phyloP scores from a whole-genome alignment of 2,113 vertebrate genomes.

The Macquaria australasica region DNA sequence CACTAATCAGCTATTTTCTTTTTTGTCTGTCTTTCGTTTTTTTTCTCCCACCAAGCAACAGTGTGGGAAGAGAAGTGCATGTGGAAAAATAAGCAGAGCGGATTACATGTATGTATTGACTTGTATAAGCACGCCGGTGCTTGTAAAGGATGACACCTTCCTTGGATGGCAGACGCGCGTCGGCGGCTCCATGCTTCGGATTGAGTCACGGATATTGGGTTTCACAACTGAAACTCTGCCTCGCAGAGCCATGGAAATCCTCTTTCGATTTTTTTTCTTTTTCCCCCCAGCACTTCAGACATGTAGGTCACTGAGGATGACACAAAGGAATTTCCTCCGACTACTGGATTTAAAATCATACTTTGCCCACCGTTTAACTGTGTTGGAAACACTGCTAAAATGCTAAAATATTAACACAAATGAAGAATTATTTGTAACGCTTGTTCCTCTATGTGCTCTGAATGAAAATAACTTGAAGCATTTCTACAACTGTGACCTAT shows the following conservation, averaged over 20 bases:
- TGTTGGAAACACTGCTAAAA: not conserved
- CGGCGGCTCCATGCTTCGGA: slow-evolving; percentile 59
- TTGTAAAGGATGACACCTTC: slow-evolving; percentile 41
- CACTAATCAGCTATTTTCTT: slow-evolving; percentile 56
- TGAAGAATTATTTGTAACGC: not conserved
- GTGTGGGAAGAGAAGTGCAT: slow-evolving; percentile 17
- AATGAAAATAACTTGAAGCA: not conserved
- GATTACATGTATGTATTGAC: slow-evolving; percentile 54
- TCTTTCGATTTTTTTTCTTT: slow-evolving; percentile 13
- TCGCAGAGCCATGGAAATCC: slow-evolving; percentile 55
- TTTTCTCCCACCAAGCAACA: not conserved
- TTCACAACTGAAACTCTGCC: slow-evolving; percentile 62
- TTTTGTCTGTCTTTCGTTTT: not conserved
- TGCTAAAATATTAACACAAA: not conserved
- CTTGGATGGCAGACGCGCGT: slow-evolving; percentile 59
- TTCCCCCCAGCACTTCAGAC: slow-evolving; percentile 36
- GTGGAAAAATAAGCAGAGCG: slow-evolving; percentile 37
- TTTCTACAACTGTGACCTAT: not conserved
- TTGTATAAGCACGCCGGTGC: slow-evolving; percentile 57
- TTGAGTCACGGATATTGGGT: slow-evolving; percentile 71
- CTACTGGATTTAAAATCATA: slow-evolving; percentile 22
- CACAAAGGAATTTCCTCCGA: slow-evolving; percentile 61
- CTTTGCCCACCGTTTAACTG: not conserved
- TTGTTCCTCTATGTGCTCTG: not conserved
- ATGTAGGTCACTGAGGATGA: slow-evolving; percentile 56